These are phyloP conservation scores for Coenonympha glycerion DNA, from an alignment of 2,888 invertebrate genomes.

Conservation along the genomic window DNA sequence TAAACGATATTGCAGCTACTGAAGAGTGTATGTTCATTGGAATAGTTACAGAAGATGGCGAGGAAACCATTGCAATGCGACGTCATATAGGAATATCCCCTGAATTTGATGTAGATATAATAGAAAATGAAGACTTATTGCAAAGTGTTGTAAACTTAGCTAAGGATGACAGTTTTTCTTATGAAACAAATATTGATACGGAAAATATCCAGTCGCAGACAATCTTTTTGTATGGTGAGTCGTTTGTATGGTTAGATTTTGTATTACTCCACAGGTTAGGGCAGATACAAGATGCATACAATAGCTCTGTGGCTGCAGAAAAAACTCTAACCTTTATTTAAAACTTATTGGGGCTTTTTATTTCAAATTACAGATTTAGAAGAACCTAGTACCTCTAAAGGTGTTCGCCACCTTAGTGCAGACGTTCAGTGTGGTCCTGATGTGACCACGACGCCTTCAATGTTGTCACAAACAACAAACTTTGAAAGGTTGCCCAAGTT, in stretches of 20 bases:
- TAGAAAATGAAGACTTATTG: conserved; percentile 37
- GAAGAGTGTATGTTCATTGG: conserved; percentile 47
- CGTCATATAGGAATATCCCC: conserved; percentile 50
- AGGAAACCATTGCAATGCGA: conserved; percentile 49
- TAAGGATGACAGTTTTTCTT: conserved; percentile 37
- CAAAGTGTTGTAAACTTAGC: conserved; percentile 39
- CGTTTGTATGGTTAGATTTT: no score
- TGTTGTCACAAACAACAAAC: conserved; percentile 45
- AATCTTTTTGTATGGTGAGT: conserved; percentile 59
- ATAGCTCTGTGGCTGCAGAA: no score
- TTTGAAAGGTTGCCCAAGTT: conserved; percentile 39
- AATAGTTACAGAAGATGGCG: conserved; percentile 45
- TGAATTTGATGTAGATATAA: conserved; percentile 29
- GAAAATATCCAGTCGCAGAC: conserved; percentile 46
- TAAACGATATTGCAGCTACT: conserved; percentile 36
- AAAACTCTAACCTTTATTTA: no score
- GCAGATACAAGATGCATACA: no score
- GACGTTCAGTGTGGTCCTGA: conserved; percentile 67
- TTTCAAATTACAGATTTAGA: conserved; percentile 53
- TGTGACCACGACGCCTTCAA: conserved; percentile 32
- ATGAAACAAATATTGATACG: conserved; percentile 33
- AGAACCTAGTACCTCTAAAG: conserved; percentile 70
- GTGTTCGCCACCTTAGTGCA: conserved; percentile 53
- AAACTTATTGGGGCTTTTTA: no score
- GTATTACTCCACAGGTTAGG: no score